These are phyloP conservation scores for Criorhina ranunculi DNA, from an alignment of 2,888 invertebrate species.

Conservation along the genomic window DNA sequence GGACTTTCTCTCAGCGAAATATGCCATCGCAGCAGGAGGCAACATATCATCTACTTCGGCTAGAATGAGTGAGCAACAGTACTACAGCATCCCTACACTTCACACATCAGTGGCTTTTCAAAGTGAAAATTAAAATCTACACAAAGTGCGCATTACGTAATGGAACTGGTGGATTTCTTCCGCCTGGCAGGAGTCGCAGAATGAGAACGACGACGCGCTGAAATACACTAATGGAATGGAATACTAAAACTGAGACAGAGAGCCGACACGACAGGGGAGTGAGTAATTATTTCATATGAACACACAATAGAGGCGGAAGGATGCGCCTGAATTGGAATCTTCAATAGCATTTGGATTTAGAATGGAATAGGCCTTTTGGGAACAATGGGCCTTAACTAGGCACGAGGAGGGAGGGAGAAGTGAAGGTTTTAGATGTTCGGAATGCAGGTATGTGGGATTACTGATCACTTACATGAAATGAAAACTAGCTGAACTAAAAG, in stretches of 20 bases:
- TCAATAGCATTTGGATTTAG: slow-evolving; percentile 62
- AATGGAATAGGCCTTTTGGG: slow-evolving; percentile 42
- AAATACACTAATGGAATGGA: slow-evolving; percentile 70
- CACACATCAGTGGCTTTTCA: slow-evolving; percentile 76
- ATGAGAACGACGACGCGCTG: slow-evolving; percentile 19
- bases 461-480: no score
- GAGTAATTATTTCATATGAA: slow-evolving; percentile 71
- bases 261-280: slow-evolving; percentile 12
- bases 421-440: slow-evolving; percentile 1
- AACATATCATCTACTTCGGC: slow-evolving; percentile 29
- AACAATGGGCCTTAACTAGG: slow-evolving; percentile 12
- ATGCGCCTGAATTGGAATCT: slow-evolving; percentile 68
- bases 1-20: slow-evolving; percentile 36
- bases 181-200: slow-evolving; percentile 64
- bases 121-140: slow-evolving; percentile 74
- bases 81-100: slow-evolving; percentile 55
- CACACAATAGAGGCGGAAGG: slow-evolving; percentile 69
- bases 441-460: not conserved
- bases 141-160: slow-evolving; percentile 76
- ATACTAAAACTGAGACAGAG: slow-evolving; percentile 2
- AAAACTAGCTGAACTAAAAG: no score
- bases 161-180: slow-evolving; percentile 72
- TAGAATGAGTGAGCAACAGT: slow-evolving; percentile 33
- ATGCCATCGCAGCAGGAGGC: slow-evolving; percentile 54
- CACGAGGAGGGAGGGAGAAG: not conserved